Evolutionary conservation across 2,888 invertebrate genomes (phyloP), one percentile per base, ranked within the genome.

Genomic region (Thera britannica): DNA sequence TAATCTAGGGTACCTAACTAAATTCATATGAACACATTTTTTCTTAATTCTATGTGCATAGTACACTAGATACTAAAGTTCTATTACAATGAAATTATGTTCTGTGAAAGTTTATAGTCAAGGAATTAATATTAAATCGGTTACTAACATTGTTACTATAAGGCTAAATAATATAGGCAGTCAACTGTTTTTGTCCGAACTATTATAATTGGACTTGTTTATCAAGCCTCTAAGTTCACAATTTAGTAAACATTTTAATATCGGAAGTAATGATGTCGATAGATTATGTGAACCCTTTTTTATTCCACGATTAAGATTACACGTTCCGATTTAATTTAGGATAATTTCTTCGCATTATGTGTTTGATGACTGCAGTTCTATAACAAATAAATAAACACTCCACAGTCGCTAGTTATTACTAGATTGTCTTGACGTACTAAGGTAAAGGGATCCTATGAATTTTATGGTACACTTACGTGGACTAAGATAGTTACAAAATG

Each of bases 11-110:
- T 88, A 78, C 80, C 80, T 84, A 87, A 91, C 90, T 91, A 93
- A 92, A 90, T 90, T 92, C 87, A 90, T 92, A 93, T 93, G 93
- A 93, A 93, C 93, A 93, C 93, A 93, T 93, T 89, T 91, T 52
- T 91, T 90, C 91, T 92, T 92, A 92, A 77, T 71, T 70, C 90
- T 90, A 92, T 83, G 86, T 90, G 89, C 87, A 87, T 83, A 77
- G 80, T 83, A 85, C 86, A 90, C 89, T 87, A 87, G 85, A 80
- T 83, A 74, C 83, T 88, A 86, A 81, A 82, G 79, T 80, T 79
- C 83, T 85, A 88, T 59, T 67, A 49, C 34, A 38, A 54, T 52
- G 41, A 38, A 68, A 61, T 65, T 44, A 58, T 48, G 48, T 61
- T 41, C 8, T 57, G 35, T 57, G 44, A 57, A 57, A 12, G 41